These are phyloP conservation scores for Myathropa florea DNA, from an alignment of 2,888 invertebrate genomes.

Conservation along the genomic window DNA sequence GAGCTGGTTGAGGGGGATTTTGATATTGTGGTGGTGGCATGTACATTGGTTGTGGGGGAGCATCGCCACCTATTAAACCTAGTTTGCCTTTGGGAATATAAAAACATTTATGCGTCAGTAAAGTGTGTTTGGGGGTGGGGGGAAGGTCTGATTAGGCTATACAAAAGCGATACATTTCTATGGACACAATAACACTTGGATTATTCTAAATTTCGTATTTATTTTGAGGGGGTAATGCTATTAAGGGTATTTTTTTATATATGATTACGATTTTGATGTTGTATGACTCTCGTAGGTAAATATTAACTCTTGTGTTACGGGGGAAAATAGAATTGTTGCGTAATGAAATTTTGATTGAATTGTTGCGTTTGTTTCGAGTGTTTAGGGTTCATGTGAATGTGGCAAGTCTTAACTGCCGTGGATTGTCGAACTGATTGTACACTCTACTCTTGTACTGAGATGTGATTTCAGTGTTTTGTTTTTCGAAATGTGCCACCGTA, in stretches of 20 bases:
- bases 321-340: too few relatives aligned
- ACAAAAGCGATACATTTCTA: constrained; percentile 64
- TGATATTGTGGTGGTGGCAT: constrained; percentile 80
- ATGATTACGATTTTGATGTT: not conserved
- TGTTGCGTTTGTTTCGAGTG: too few relatives aligned
- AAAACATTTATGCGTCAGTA: constrained; percentile 9
- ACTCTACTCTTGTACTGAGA: too few relatives aligned
- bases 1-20: constrained; percentile 82
- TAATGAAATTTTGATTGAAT: too few relatives aligned
- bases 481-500: too few relatives aligned
- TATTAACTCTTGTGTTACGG: constrained; percentile 3
- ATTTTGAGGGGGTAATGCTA: constrained; percentile 19
- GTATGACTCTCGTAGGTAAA: constrained; percentile 6
- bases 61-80: constrained; percentile 79
- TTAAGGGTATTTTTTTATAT: not conserved
- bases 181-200: constrained; percentile 46
- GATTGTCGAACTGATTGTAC: too few relatives aligned
- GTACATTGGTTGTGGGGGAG: constrained; percentile 77
- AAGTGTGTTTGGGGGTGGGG: not conserved
- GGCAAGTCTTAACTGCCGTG: too few relatives aligned
- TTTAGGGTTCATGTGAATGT: too few relatives aligned
- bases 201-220: constrained; percentile 34
- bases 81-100: constrained; percentile 76
- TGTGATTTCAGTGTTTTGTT: too few relatives aligned
- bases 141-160: constrained; percentile 5